Conservation (phyloP, 2,888 invertebrate genomes). For the Parnassius orleans region DNA sequence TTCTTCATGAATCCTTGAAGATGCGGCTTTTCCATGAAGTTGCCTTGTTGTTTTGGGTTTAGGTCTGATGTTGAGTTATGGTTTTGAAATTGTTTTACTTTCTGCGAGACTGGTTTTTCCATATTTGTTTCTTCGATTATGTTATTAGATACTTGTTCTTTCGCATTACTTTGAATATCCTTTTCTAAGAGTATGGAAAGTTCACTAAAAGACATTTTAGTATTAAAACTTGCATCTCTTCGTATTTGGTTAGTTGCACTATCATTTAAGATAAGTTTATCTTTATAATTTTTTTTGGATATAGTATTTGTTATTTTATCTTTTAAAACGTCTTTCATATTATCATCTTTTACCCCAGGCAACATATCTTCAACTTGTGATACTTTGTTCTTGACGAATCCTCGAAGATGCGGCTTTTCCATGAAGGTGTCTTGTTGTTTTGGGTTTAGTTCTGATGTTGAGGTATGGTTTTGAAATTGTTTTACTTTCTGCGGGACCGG, state of each 20-base stretch:
- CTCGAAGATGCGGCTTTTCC: constrained; percentile 3
- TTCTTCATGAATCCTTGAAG: constrained; percentile 6
- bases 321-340: constrained; percentile 13
- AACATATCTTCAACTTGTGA: constrained; percentile 11
- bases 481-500: background rate
- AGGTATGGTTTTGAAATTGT: background rate
- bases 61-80: background rate
- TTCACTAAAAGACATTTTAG: background rate
- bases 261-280: background rate
- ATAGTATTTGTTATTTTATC: constrained; percentile 14
- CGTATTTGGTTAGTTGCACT: background rate
- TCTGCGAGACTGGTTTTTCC: background rate
- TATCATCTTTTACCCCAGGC: constrained; percentile 4
- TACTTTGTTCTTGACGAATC: constrained; percentile 9
- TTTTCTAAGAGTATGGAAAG: constrained; percentile 1
- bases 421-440: background rate
- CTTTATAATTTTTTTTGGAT: constrained; percentile 6
- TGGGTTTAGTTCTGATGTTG: background rate
- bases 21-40: background rate
- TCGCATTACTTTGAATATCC: constrained; percentile 7
- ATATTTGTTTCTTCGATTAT: background rate
- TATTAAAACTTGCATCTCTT: background rate
- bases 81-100: background rate
- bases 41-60: background rate
- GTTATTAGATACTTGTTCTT: constrained; percentile 1